These are phyloP conservation scores for Cataglyphis cursor DNA, from an alignment of 2,888 invertebrate genomes.

Conservation along the genomic window DNA sequence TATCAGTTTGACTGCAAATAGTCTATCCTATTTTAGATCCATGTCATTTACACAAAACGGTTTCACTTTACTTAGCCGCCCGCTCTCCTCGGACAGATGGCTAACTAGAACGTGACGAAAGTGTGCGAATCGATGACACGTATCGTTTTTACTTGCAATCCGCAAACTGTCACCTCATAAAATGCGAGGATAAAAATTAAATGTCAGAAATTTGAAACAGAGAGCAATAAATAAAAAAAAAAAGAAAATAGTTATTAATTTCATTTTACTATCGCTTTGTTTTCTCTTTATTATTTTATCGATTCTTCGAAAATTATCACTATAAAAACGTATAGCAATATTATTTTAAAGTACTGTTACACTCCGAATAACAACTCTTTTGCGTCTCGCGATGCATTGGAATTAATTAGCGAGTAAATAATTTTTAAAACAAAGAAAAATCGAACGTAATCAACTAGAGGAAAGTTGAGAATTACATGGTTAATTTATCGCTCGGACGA, in stretches of 20 bases:
- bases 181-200: slow-evolving; percentile 25
- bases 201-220: slow-evolving; percentile 8
- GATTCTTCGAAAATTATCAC: not conserved
- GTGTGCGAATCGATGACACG: slow-evolving; percentile 72
- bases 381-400: not conserved
- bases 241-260: not conserved
- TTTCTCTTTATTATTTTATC: slow-evolving; percentile 5
- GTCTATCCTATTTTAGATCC: slow-evolving; percentile 53
- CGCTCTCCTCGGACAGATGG: slow-evolving; percentile 69
- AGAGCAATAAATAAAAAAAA: not conserved
- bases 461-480: slow-evolving; percentile 35
- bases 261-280: not conserved
- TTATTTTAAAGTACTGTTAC: slow-evolving; percentile 1
- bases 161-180: slow-evolving; percentile 15
- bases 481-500: slow-evolving; percentile 46
- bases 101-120: slow-evolving; percentile 71
- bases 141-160: slow-evolving; percentile 41
- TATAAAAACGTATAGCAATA: not conserved
- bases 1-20: slow-evolving; percentile 28
- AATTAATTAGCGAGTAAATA: slow-evolving; percentile 30
- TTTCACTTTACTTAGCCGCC: slow-evolving; percentile 63
- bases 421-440: slow-evolving; percentile 16
- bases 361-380: slow-evolving; percentile 1
- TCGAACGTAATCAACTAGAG: slow-evolving; percentile 12
- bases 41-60: slow-evolving; percentile 56